phyloP scores from a whole-genome alignment of 2,888 invertebrate genomes.

The Troilus luridus region DNA sequence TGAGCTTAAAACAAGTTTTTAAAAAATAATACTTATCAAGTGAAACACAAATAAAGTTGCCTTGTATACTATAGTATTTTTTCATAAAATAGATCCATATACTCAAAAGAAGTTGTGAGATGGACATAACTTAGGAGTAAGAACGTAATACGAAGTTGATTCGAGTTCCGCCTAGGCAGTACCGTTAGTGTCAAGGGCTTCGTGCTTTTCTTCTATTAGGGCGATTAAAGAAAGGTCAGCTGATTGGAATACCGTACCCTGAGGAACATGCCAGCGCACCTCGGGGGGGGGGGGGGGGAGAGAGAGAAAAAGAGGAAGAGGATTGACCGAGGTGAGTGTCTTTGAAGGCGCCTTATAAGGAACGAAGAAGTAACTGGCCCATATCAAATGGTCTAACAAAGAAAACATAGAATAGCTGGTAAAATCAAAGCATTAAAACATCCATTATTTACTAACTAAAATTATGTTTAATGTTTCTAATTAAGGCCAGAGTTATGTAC shows the following conservation, averaged over 20 bases:
- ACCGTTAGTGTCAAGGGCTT: constrained; percentile 27
- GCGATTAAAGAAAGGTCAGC: constrained; percentile 45
- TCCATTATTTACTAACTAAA: not conserved
- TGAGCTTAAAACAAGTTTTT: no score
- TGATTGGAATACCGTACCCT: not conserved
- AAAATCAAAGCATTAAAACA: not conserved
- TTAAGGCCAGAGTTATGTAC: no score
- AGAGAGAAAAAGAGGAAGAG: not conserved
- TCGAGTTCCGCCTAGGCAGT: constrained; percentile 3
- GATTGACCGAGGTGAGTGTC: not conserved
- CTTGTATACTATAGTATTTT: no score
- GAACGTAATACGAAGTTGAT: not conserved
- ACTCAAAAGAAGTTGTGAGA: no score
- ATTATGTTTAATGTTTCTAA: not conserved
- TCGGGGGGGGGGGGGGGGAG: no score
- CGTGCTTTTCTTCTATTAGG: not conserved
- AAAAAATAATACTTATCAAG: no score
- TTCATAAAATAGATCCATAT: no score
- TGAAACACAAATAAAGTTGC: no score
- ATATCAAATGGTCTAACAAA: not conserved
- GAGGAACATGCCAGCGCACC: not conserved
- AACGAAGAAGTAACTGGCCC: not conserved
- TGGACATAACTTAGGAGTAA: not conserved
- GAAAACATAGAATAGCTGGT: not conserved
- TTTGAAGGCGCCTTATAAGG: not conserved